These are phyloP conservation scores for Ageneiosus marmoratus DNA, from an alignment of 2,113 vertebrate species.

Conservation along the genomic window DNA sequence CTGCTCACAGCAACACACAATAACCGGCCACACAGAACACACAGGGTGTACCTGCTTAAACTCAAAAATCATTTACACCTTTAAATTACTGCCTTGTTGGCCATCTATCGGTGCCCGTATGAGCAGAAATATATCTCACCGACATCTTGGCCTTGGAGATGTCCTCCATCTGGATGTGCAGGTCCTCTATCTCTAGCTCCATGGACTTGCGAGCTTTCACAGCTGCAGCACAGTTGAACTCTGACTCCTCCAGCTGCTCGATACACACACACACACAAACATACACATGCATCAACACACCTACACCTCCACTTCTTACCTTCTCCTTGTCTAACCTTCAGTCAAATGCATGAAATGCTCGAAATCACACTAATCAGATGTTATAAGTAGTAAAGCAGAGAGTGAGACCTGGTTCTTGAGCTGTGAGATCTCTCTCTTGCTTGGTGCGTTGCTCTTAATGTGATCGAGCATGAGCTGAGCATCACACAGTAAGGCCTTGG, in stretches of 20 bases:
- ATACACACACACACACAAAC: constrained; percentile 17
- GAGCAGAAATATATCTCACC: constrained; percentile 70
- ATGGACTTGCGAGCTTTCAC: constrained; percentile 96
- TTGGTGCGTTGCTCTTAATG: constrained; percentile 92
- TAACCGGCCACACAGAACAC: not conserved
- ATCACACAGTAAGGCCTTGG: constrained; percentile 91
- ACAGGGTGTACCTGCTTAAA: not conserved
- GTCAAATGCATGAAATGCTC: not conserved
- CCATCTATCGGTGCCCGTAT: not conserved
- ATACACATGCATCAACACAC: not conserved
- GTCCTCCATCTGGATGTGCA: constrained; percentile 96
- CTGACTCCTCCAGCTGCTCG: constrained; percentile 92
- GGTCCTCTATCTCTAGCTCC: constrained; percentile 95
- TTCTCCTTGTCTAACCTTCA: not conserved
- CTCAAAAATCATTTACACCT: not conserved
- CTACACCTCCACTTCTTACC: not conserved
- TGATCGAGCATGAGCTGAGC: constrained; percentile 98
- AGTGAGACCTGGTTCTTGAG: constrained; percentile 90
- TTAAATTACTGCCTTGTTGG: not conserved
- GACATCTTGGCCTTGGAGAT: constrained; percentile 86
- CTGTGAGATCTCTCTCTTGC: constrained; percentile 93
- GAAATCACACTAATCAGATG: not conserved
- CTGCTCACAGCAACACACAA: constrained; percentile 32
- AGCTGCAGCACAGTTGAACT: constrained; percentile 88
- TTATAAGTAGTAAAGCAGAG: not conserved